phyloP scores from a whole-genome alignment of 1,140 invertebrate genomes.

The Aplysia californica region DNA sequence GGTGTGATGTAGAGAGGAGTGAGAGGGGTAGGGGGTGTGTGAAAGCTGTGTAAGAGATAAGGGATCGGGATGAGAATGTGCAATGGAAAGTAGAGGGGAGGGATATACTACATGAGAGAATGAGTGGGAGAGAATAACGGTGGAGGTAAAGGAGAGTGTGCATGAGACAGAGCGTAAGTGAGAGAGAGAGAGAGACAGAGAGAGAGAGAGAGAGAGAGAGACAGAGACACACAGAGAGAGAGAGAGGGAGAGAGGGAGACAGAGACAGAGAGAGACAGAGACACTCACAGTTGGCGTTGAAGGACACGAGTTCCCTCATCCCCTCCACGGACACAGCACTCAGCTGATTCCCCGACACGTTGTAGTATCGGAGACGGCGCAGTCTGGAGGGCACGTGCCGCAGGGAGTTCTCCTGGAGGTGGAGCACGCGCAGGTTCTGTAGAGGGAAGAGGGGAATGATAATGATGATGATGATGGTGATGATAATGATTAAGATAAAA shows the following conservation, averaged over 20 bases:
- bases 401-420: slow-evolving; percentile 54
- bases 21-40: no score
- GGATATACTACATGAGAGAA: not conserved
- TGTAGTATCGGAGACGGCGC: slow-evolving; percentile 51
- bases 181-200: not conserved
- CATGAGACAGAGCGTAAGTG: not conserved
- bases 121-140: not conserved
- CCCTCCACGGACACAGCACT: slow-evolving; percentile 50
- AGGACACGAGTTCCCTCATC: slow-evolving; percentile 49
- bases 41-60: no score
- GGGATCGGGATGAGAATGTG: no score
- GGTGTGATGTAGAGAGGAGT: no score
- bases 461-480: not conserved
- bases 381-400: slow-evolving; percentile 46
- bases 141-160: not conserved
- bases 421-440: slow-evolving; percentile 49
- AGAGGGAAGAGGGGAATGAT: slow-evolving; percentile 13
- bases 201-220: not conserved
- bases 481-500: no score
- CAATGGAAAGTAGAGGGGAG: no score
- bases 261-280: slow-evolving; percentile 3
- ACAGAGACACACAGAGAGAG: not conserved
- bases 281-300: slow-evolving; percentile 41
- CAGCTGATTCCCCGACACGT: slow-evolving; percentile 55
- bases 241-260: not conserved